Percentiles rank a stretch among this genome's conserved stretches.
Evolutionary conservation across 2,888 invertebrate species (phyloP).

Genomic region (Melipona bicolor): DNA sequence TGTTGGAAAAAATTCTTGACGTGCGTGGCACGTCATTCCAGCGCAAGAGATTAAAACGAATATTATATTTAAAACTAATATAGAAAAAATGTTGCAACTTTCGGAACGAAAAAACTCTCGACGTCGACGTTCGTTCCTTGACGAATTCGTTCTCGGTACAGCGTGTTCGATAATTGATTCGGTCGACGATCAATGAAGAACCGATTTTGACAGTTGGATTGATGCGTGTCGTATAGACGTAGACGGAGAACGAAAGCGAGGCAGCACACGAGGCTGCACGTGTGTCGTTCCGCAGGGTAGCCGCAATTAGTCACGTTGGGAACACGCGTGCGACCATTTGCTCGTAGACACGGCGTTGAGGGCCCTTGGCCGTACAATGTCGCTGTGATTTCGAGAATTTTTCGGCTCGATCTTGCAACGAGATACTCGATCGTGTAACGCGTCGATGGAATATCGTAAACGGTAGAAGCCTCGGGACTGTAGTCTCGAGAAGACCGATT

Average conservation of each 20-base stretch:
- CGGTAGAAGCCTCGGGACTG: too few species aligned
- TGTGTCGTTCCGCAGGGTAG: constrained; percentile 22
- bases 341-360: background rate
- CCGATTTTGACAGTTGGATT: constrained; percentile 38
- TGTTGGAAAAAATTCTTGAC: too few species aligned
- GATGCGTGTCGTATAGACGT: constrained; percentile 8
- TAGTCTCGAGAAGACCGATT: constrained; percentile 28
- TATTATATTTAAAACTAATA: too few species aligned
- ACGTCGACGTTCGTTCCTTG: constrained; percentile 20
- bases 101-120: too few species aligned
- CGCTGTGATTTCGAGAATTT: too few species aligned
- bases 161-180: constrained; percentile 59
- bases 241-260: constrained; percentile 20
- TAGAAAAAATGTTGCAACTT: too few species aligned
- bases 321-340: constrained; percentile 35
- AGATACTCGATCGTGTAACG: background rate
- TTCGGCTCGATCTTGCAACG: too few species aligned
- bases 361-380: background rate
- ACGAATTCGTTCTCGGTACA: constrained; percentile 41
- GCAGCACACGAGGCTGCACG: constrained; percentile 34
- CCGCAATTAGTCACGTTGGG: constrained; percentile 56
- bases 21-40: too few species aligned
- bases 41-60: too few species aligned
- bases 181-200: constrained; percentile 61
- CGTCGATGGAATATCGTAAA: background rate